phyloP scores from a whole-genome alignment of 2,113 vertebrate species.

The Pseudonaja textilis region DNA sequence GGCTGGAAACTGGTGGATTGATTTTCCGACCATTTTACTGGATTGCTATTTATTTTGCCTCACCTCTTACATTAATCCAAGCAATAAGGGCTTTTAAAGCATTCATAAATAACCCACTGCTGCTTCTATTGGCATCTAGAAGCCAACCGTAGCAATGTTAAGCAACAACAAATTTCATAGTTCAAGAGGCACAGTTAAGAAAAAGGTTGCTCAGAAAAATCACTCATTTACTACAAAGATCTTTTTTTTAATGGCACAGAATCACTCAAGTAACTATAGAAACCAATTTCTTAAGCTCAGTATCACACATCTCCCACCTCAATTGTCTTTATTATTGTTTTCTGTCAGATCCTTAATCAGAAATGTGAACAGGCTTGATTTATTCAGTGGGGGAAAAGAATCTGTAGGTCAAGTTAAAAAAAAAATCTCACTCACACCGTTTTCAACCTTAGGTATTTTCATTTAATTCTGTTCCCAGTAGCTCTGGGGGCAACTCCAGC shows the following conservation, averaged over 20 bases:
- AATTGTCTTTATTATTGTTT: constrained; percentile 86
- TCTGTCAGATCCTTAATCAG: constrained; percentile 86
- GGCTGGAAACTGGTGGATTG: constrained; percentile 55
- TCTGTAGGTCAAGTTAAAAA: constrained; percentile 86
- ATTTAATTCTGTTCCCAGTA: constrained; percentile 96
- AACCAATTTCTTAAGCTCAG: constrained; percentile 84
- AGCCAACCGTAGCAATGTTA: constrained; percentile 70
- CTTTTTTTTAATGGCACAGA: constrained; percentile 79
- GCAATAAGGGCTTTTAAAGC: constrained; percentile 79
- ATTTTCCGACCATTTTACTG: constrained; percentile 67
- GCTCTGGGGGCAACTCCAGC: constrained; percentile 94
- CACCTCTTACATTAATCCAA: constrained; percentile 74
- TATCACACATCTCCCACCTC: constrained; percentile 82
- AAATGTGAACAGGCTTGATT: constrained; percentile 84
- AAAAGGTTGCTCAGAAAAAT: constrained; percentile 73
- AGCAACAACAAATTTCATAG: constrained; percentile 83
- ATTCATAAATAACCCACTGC: constrained; percentile 80
- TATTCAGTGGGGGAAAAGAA: constrained; percentile 80
- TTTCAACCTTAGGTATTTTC: constrained; percentile 90
- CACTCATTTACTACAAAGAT: constrained; percentile 80
- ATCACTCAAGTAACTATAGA: constrained; percentile 85
- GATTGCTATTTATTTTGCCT: constrained; percentile 76
- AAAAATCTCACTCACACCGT: constrained; percentile 66
- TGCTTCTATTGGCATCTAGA: constrained; percentile 73
- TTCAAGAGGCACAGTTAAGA: constrained; percentile 80